Base-by-base conservation (phyloP, 2,797 vertebrate genomes). In the Loriculus beryllinus region DNA sequence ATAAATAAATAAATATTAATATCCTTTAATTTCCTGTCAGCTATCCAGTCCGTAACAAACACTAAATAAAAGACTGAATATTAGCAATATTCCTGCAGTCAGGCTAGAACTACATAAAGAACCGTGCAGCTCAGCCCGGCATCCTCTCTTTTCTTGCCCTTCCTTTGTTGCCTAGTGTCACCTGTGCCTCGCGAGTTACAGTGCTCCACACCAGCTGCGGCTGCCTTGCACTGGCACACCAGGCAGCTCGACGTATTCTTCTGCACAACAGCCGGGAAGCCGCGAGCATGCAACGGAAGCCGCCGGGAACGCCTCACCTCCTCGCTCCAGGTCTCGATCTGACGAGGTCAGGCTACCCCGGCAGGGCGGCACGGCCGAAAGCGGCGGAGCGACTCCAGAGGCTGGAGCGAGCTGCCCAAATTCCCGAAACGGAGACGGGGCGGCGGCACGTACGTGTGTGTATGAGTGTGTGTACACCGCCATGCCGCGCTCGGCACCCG, bases 131-230 rank as follows among this genome's bases (percentile, higher is more conserved):
- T 8, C 47, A 69, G 81, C 25, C 70, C n/a, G 67, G 49, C 82
- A 37, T 76, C 62, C 78, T 21, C 59, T 56, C 75, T 8, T 40
- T 72, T 15, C 76, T 39, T 19, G 76, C 42, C 95, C 91, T 92
- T 93, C 92, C 94, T 95, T 96, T 96, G 94, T 95, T 95, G 95
- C 94, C 85, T 21, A 21, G 68, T 85, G 94, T 91, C 94, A 96
- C 94, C 95, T 95, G 93, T 42, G 82, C 93, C 2, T 75, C 8
- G 82, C 78, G 79, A 56, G 67, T 13, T 31, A 5, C 81, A 8
- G 63, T 4, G 87, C 90, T 80, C 35, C 92, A 18, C 90, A 86
- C 19, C 86, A 26, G 86, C 60, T 54, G 51, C 54, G 63, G 82
- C 78, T 7, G 81, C 78, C 84, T 4, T 6, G 56, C 3, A n/a